Base-by-base conservation (phyloP, 2,113 vertebrate genomes). In the Proteles cristata region DNA sequence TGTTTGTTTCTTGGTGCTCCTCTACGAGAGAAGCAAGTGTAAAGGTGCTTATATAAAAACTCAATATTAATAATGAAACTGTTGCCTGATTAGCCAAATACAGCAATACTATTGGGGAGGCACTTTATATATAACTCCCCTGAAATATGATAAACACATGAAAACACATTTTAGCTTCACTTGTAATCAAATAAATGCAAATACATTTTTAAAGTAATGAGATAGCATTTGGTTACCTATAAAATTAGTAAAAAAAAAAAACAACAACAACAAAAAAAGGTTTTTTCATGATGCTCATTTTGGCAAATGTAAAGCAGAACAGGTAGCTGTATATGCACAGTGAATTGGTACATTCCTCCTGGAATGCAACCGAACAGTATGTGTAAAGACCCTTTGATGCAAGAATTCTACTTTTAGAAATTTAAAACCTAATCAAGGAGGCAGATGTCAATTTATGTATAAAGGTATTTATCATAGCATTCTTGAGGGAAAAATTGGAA, bases 351-450 rank as follows among this genome's bases (percentile, higher is more conserved):
- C 8, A 48, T 76, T 43, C 58, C 48, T 86, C 28, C 31, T 21
- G 7, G 58, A 69, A 33, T 14, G 68, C n/a, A 74, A 1, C 33
- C 74, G 85, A 76, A 61, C 23, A 45, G 26, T 76, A 5, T 12
- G 2, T 61, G 65, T 65, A 50, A 82, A 68, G 33, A 25, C 26
- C 4, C 35, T 85, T 87, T 96, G 63, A 71, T 63, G 84, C 19
- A 19, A 77, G 45, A 93, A 77, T 82, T 93, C 58, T 16, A 53
- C 33, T 74, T 85, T 82, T 90, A 90, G 66, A 95, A 82, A 82
- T 87, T 86, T 33, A 83, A 93, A 90, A 87, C 11, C n/a, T 88
- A 69, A 90, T 90, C 76, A 90, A 79, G 61, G 84, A 93, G 39
- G 21, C 48, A 92, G 73, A 53, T 48, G 23, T 50, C 23, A 31